phyloP scores from a whole-genome alignment of 2,888 invertebrate species.

The Hirudinaria manillensis region DNA sequence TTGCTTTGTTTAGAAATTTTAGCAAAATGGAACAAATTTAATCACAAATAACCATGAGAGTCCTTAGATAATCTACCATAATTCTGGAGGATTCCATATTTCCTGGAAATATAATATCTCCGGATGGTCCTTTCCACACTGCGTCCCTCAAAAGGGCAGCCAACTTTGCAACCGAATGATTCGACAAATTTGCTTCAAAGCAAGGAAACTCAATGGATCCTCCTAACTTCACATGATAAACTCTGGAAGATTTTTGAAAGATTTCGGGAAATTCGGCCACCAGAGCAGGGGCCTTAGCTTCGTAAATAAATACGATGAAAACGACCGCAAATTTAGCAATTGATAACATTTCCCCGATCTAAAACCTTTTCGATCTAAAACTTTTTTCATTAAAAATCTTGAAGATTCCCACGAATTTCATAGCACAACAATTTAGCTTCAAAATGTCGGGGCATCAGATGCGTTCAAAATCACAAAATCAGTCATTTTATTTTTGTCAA shows the following conservation, averaged over 20 bases:
- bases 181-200: not conserved
- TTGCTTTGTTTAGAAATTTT: no score
- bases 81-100: slow-evolving; percentile 13
- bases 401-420: no score
- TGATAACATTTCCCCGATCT: no score
- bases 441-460: no score
- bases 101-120: not conserved
- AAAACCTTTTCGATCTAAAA: no score
- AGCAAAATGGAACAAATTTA: no score
- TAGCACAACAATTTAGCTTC: no score
- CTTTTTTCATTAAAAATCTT: no score
- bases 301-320: not conserved
- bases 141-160: slow-evolving; percentile 17
- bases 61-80: slow-evolving; percentile 13
- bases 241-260: not conserved
- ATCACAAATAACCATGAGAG: not conserved
- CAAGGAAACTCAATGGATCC: slow-evolving; percentile 1
- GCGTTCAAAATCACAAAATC: no score
- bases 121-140: slow-evolving; percentile 18
- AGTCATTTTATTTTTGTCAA: no score
- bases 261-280: slow-evolving; percentile 15
- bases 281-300: not conserved
- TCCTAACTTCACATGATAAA: slow-evolving; percentile 21
- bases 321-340: no score
- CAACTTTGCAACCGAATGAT: not conserved